phyloP scores from a whole-genome alignment of 2,888 invertebrate genomes.

The Amphipoea lucens region DNA sequence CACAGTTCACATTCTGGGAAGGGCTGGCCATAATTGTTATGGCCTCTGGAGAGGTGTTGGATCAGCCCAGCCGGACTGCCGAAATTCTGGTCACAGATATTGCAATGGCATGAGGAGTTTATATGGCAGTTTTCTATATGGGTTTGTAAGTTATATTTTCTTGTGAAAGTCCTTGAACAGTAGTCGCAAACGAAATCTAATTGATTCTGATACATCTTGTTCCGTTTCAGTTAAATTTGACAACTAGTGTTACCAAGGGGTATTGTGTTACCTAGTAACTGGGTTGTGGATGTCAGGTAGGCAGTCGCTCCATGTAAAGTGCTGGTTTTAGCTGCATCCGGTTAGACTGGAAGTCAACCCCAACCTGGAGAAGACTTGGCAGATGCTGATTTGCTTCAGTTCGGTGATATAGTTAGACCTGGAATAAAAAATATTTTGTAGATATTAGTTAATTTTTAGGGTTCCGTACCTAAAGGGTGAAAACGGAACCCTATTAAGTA shows the following conservation, averaged over 20 bases:
- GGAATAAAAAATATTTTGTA: slow-evolving; percentile 14
- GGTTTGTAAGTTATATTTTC: slow-evolving; percentile 82
- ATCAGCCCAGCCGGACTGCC: slow-evolving; percentile 79
- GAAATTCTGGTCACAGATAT: slow-evolving; percentile 79
- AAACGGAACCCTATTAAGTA: too few species aligned
- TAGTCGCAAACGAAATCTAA: slow-evolving; percentile 81
- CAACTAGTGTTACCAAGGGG: not conserved
- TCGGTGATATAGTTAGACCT: not conserved
- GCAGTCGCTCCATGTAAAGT: not conserved
- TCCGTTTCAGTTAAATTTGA: not conserved
- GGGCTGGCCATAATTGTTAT: slow-evolving; percentile 77
- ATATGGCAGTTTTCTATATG: slow-evolving; percentile 84
- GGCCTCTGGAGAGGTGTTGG: slow-evolving; percentile 77
- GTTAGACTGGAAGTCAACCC: not conserved
- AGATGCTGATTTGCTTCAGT: not conserved
- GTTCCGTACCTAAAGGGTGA: too few species aligned
- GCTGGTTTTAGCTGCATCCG: not conserved
- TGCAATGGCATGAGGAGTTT: slow-evolving; percentile 76
- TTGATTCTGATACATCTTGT: slow-evolving; percentile 65
- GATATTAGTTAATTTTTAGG: not conserved
- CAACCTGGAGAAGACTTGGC: not conserved
- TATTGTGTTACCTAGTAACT: not conserved
- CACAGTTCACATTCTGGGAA: slow-evolving; percentile 84
- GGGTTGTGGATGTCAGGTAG: not conserved
- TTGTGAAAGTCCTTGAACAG: slow-evolving; percentile 80